Evolutionary conservation across 2,797 vertebrate genomes (phyloP).

Genomic region (Gambelia wislizenii): DNA sequence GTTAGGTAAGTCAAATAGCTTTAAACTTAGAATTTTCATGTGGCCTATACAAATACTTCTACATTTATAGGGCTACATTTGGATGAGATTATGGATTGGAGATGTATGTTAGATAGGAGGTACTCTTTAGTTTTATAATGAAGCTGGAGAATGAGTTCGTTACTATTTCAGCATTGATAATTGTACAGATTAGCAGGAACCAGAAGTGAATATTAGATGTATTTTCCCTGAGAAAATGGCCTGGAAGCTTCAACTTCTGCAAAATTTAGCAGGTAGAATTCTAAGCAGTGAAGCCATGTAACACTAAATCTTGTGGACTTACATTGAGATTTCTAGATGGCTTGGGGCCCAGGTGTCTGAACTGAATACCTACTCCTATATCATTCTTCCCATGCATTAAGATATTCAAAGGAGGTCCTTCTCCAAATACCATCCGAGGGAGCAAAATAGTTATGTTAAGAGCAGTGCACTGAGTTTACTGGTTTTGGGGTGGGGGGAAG

Average conservation of each 20-base stretch:
- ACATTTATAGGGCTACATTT: not conserved
- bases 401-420: not conserved
- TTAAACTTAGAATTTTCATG: conserved; percentile 28
- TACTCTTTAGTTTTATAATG: not conserved
- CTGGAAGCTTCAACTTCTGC: not conserved
- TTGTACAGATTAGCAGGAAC: not conserved
- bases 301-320: not conserved
- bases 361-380: not conserved
- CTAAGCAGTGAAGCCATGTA: not conserved
- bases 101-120: not conserved
- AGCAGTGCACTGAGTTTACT: too few relatives aligned
- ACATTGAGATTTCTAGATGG: not conserved
- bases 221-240: conserved; percentile 5
- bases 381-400: not conserved
- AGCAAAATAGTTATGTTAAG: not conserved
- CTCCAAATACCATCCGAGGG: not conserved
- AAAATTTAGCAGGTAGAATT: not conserved
- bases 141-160: not conserved
- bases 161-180: conserved; percentile 8
- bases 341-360: not conserved
- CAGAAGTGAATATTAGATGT: not conserved
- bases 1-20: conserved; percentile 74
- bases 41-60: conserved; percentile 14
- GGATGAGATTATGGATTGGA: conserved; percentile 12
- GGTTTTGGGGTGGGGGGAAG: too few relatives aligned